Evolutionary conservation across 2,113 vertebrate genomes (phyloP).

Genomic region (Microcebus murinus): DNA sequence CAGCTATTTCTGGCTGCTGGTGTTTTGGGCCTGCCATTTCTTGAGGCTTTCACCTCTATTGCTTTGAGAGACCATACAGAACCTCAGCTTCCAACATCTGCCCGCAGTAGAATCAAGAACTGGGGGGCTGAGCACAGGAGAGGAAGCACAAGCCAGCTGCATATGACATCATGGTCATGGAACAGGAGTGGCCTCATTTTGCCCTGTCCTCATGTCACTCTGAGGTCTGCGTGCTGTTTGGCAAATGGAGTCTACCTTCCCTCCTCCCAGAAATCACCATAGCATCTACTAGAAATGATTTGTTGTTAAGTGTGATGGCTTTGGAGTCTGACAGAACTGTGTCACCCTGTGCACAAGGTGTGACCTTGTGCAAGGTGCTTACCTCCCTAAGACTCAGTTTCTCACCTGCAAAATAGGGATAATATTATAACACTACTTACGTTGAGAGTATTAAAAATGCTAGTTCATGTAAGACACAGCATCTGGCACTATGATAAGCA

Average conservation of each 20-base stretch:
- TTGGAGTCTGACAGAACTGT: not conserved
- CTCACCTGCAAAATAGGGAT: not conserved
- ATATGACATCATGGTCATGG: not conserved
- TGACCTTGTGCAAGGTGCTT: not conserved
- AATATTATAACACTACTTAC: not conserved
- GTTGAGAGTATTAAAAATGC: not conserved
- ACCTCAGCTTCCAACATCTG: not conserved
- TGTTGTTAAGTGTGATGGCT: not conserved
- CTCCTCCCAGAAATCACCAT: not conserved
- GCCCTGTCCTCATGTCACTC: not conserved
- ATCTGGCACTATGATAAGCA: not conserved
- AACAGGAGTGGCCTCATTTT: too few relatives aligned
- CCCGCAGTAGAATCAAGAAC: not conserved
- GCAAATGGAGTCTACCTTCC: not conserved
- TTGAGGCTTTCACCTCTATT: not conserved
- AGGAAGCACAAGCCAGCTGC: not conserved
- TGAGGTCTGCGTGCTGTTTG: not conserved
- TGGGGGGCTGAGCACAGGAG: not conserved
- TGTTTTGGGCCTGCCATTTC: not conserved
- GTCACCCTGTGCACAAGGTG: too few relatives aligned
- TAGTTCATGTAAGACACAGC: too few relatives aligned
- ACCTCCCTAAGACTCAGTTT: not conserved
- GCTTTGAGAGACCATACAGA: not conserved
- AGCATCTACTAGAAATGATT: not conserved
- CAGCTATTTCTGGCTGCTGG: not conserved